These are phyloP conservation scores for Hipparchia semele DNA, from an alignment of 2,888 invertebrate species.

Conservation along the genomic window DNA sequence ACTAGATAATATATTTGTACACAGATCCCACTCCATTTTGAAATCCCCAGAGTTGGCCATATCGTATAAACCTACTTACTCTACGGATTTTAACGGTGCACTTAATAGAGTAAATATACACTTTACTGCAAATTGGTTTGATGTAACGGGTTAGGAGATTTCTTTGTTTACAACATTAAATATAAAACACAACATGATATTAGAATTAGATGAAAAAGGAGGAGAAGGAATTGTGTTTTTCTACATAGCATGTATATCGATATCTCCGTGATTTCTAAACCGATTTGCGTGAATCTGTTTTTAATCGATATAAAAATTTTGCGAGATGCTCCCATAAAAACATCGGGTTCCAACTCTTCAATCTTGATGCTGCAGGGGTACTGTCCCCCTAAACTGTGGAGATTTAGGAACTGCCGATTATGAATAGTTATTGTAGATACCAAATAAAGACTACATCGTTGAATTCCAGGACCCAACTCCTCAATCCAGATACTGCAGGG, in stretches of 20 bases:
- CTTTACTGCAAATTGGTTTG: conserved; percentile 21
- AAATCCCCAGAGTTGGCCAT: background rate
- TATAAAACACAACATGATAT: background rate
- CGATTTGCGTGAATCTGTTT: too few species aligned
- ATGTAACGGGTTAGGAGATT: background rate
- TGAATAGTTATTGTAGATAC: too few species aligned
- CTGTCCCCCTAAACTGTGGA: too few species aligned
- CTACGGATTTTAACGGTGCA: conserved; percentile 14
- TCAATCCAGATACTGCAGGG: too few species aligned
- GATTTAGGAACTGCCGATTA: too few species aligned
- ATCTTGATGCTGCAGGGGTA: too few species aligned
- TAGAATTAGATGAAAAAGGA: background rate
- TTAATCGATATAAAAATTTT: too few species aligned
- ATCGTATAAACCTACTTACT: background rate
- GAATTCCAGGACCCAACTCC: too few species aligned
- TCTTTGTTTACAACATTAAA: conserved; percentile 1
- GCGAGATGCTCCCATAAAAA: too few species aligned
- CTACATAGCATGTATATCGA: background rate
- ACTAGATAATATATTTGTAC: background rate
- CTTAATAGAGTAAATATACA: conserved; percentile 15
- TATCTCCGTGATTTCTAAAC: too few species aligned
- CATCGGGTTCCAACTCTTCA: too few species aligned
- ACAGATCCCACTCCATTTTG: conserved; percentile 2
- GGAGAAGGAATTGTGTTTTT: background rate
- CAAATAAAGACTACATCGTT: too few species aligned